These are phyloP conservation scores for Microhierax caerulescens DNA, from an alignment of 2,797 vertebrate genomes.

Conservation along the genomic window DNA sequence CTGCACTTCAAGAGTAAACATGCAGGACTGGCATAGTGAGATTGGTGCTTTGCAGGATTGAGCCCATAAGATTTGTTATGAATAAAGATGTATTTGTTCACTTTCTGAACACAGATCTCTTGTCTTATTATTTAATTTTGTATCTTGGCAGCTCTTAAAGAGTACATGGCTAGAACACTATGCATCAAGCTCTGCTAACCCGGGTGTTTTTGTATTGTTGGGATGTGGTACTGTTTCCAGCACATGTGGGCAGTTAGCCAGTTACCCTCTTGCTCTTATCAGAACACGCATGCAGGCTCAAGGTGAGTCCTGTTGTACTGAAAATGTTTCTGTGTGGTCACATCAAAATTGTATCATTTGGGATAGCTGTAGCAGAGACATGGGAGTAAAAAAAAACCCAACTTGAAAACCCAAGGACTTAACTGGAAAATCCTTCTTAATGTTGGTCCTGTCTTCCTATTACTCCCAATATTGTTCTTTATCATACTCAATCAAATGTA, in stretches of 20 bases:
- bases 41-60: not conserved
- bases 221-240: conserved; percentile 90
- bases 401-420: not conserved
- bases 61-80: not conserved
- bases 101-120: not conserved
- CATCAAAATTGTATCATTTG: not conserved
- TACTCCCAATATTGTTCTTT: not conserved
- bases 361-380: not conserved
- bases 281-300: conserved; percentile 95
- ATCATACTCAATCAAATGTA: not conserved
- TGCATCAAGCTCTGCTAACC: conserved; percentile 88
- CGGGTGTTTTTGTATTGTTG: conserved; percentile 87
- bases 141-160: conserved; percentile 84
- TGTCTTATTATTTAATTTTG: not conserved
- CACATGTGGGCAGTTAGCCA: conserved; percentile 90
- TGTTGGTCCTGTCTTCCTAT: not conserved
- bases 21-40: not conserved
- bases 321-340: not conserved
- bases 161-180: conserved; percentile 88
- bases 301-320: conserved; percentile 74
- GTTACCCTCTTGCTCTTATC: conserved; percentile 90
- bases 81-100: not conserved
- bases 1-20: not conserved
- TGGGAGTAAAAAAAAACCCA: not conserved
- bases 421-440: not conserved